These are phyloP conservation scores for Anabacerthia variegaticeps DNA, from an alignment of 2,797 vertebrate genomes.

Conservation along the genomic window DNA sequence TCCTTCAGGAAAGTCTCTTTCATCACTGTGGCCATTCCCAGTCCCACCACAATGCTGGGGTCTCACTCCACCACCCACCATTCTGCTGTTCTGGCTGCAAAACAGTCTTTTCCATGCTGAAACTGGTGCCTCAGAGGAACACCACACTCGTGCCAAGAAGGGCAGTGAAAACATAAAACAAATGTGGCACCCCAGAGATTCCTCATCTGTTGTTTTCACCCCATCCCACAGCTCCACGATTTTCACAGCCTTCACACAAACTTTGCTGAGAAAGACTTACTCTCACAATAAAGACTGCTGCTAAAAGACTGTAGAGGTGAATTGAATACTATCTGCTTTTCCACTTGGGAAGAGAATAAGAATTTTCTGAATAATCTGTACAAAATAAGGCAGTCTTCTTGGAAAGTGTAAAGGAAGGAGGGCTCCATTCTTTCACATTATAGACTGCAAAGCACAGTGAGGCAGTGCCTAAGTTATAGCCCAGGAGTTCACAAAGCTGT, in stretches of 20 bases:
- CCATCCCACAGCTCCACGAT: not conserved
- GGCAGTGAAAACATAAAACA: not conserved
- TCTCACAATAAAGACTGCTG: not conserved
- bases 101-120: not conserved
- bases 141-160: not conserved
- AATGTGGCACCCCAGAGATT: rapidly evolving
- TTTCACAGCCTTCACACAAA: not conserved
- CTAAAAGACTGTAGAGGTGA: not conserved
- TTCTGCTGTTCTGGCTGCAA: not conserved
- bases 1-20: not conserved
- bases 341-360: not conserved
- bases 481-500: not conserved
- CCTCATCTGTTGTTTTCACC: not conserved
- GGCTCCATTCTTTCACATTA: not conserved
- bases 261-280: not conserved
- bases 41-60: rapidly evolving
- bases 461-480: not conserved
- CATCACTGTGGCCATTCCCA: not conserved
- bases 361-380: not conserved
- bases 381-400: not conserved
- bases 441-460: not conserved
- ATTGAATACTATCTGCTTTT: not conserved
- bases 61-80: rapidly evolving
- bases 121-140: not conserved
- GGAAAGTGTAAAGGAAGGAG: not conserved